Conservation (phyloP, 2,113 vertebrate genomes). For the Silurus meridionalis region DNA sequence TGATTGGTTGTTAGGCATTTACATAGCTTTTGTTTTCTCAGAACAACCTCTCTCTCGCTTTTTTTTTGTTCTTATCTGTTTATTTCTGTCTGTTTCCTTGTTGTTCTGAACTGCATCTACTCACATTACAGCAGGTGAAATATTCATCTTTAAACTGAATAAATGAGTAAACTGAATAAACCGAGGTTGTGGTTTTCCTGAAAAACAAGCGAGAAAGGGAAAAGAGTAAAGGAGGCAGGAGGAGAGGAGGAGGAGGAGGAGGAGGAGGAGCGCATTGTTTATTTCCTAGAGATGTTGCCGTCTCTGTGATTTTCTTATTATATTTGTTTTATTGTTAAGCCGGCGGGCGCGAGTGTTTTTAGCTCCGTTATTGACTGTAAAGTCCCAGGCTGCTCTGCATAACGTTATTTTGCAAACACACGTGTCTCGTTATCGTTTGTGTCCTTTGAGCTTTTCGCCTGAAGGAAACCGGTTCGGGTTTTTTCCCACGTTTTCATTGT, state of each 20-base stretch:
- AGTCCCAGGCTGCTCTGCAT: neutral
- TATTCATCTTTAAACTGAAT: neutral
- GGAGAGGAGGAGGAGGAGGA: neutral
- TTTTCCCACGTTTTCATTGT: neutral
- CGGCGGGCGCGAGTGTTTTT: neutral
- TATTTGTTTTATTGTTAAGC: slow-evolving; percentile 9
- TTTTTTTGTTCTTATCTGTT: neutral
- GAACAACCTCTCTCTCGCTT: neutral
- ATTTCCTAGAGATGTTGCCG: neutral
- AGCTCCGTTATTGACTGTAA: slow-evolving; percentile 19
- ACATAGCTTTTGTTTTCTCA: neutral
- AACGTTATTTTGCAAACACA: neutral
- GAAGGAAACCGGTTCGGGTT: neutral
- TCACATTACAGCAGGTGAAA: neutral
- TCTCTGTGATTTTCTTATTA: neutral
- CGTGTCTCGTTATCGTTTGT: neutral
- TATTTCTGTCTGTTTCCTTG: neutral
- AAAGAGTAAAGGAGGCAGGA: neutral
- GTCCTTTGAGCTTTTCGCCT: slow-evolving; percentile 5
- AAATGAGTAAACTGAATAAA: neutral
- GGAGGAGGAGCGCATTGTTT: neutral
- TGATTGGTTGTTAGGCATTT: neutral
- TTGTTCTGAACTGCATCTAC: neutral
- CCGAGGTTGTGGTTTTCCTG: neutral
- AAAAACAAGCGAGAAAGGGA: neutral